phyloP scores from a whole-genome alignment of 1,140 invertebrate species.

The Lethrus apterus region DNA sequence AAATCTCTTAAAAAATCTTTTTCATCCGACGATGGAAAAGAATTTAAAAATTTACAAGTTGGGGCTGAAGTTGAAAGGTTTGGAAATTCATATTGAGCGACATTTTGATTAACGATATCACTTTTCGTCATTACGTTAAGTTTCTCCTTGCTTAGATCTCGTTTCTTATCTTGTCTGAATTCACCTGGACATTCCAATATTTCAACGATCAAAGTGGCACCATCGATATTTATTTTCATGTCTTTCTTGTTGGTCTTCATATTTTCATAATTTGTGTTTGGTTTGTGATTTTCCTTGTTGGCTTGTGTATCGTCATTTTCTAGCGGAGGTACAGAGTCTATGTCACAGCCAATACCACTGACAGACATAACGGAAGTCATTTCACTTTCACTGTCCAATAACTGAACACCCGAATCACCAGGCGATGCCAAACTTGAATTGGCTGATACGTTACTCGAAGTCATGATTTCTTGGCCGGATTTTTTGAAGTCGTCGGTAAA shows the following conservation, averaged over 20 bases:
- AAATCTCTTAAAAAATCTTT: background rate
- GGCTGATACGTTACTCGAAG: slow-evolving; percentile 34
- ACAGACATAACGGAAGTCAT: slow-evolving; percentile 46
- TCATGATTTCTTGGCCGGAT: slow-evolving; percentile 25
- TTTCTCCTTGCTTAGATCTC: slow-evolving; percentile 20
- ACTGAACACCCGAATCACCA: slow-evolving; percentile 46
- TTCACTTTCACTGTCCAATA: slow-evolving; percentile 49
- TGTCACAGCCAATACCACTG: slow-evolving; percentile 40
- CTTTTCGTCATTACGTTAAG: slow-evolving; percentile 41
- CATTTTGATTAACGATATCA: slow-evolving; percentile 55
- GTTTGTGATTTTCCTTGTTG: slow-evolving; percentile 13
- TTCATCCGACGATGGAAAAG: slow-evolving; percentile 6
- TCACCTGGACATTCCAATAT: slow-evolving; percentile 6
- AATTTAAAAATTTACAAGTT: too few relatives aligned
- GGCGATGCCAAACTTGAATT: slow-evolving; percentile 38
- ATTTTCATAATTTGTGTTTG: slow-evolving; percentile 1
- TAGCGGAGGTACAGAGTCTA: slow-evolving; percentile 21
- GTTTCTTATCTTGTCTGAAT: slow-evolving; percentile 4
- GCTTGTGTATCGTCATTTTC: slow-evolving; percentile 12
- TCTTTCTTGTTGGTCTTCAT: slow-evolving; percentile 7
- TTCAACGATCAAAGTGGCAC: slow-evolving; percentile 6
- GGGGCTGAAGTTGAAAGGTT: slow-evolving; percentile 3
- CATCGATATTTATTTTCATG: slow-evolving; percentile 19
- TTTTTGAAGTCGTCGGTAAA: slow-evolving; percentile 8
- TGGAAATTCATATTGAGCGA: slow-evolving; percentile 21